Evolutionary conservation across 2,888 invertebrate species (phyloP).

Genomic region (Aspidiotus destructor): DNA sequence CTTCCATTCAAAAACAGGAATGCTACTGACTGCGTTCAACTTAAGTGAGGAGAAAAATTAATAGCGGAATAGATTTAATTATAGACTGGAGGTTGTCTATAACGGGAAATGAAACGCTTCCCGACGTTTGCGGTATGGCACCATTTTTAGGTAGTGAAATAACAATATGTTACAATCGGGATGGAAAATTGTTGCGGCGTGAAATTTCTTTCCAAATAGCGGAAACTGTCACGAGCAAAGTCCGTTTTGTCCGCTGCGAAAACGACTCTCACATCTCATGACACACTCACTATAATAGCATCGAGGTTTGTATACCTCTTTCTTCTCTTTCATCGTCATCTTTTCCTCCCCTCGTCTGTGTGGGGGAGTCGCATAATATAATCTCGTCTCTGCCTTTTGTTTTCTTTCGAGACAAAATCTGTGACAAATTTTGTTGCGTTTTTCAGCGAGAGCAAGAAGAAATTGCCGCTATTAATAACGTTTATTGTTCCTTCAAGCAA

Average conservation of each 20-base stretch:
- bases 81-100: slow-evolving; percentile 10
- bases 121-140: slow-evolving; percentile 3
- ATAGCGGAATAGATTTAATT: slow-evolving; percentile 26
- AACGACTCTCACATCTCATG: slow-evolving; percentile 3
- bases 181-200: slow-evolving; percentile 25
- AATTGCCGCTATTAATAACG: slow-evolving; percentile 28
- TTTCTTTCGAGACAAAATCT: slow-evolving; percentile 13
- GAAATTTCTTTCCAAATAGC: slow-evolving; percentile 14
- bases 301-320: no score
- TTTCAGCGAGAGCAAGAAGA: slow-evolving; percentile 13
- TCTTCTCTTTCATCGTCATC: not conserved
- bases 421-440: slow-evolving; percentile 7
- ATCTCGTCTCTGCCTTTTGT: not conserved
- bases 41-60: not conserved
- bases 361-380: not conserved
- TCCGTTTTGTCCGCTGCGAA: slow-evolving; percentile 17
- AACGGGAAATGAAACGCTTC: slow-evolving; percentile 11
- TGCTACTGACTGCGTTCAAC: no score
- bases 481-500: slow-evolving; percentile 24
- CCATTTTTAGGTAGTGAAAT: slow-evolving; percentile 7
- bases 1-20: no score
- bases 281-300: not conserved
- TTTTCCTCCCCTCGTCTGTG: not conserved
- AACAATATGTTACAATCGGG: slow-evolving; percentile 30
- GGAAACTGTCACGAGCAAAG: slow-evolving; percentile 26